phyloP scores from a whole-genome alignment of 2,888 invertebrate species.

The Encarsia formosa region DNA sequence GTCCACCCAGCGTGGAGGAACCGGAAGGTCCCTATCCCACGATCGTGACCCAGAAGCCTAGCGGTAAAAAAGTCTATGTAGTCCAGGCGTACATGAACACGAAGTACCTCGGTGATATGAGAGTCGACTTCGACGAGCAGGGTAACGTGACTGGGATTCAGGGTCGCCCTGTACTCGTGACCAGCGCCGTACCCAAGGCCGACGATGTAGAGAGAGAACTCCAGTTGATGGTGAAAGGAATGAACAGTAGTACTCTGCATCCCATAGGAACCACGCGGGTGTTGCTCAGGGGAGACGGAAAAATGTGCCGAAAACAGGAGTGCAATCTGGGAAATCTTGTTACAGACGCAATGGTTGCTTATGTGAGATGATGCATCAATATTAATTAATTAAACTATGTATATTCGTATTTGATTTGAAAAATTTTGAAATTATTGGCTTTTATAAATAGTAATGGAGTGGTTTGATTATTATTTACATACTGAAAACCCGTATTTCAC shows the following conservation, averaged over 20 bases:
- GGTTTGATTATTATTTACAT: no score
- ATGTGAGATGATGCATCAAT: conserved; percentile 52
- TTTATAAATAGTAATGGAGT: no score
- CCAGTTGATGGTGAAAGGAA: conserved; percentile 56
- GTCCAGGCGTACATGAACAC: conserved; percentile 89
- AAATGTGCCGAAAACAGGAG: conserved; percentile 66
- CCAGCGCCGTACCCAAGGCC: conserved; percentile 61
- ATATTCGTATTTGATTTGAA: no score
- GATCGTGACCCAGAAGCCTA: conserved; percentile 64
- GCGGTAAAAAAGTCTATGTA: conserved; percentile 71
- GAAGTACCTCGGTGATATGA: conserved; percentile 81
- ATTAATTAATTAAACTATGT: no score
- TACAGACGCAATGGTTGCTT: conserved; percentile 70
- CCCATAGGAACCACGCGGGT: conserved; percentile 68
- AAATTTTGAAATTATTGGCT: no score
- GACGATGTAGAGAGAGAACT: conserved; percentile 60
- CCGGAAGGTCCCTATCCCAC: conserved; percentile 76
- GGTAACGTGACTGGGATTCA: conserved; percentile 66
- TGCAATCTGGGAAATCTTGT: conserved; percentile 84
- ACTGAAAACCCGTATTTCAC: no score
- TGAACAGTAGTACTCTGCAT: conserved; percentile 55
- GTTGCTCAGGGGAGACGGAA: conserved; percentile 61
- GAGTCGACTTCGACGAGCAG: conserved; percentile 63
- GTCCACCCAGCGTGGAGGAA: conserved; percentile 64
- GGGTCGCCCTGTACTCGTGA: conserved; percentile 75